Base-by-base conservation (phyloP, 2,888 invertebrate species). In the Drosophila nr. perissopoda region DNA sequence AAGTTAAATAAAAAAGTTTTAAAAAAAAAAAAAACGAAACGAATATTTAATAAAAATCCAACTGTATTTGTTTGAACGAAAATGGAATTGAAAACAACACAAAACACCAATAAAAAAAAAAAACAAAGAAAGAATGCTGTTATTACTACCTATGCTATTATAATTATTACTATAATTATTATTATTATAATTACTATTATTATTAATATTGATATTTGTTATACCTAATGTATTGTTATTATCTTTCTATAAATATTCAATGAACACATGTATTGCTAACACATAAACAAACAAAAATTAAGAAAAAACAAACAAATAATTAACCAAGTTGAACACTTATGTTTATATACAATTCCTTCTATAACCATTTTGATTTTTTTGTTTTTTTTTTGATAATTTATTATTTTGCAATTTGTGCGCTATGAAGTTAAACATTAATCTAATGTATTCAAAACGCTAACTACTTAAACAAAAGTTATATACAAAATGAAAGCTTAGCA, bases 191-290 rank as follows among this genome's bases (percentile, higher is more conserved):
- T 72, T 83, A 76, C 58, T 70, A 89, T 78, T 81, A 79, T 69
- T 76, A 88, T 89, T 78, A 63, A 75, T 83, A 85, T 82, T 87
- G 80, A 86, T 89, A 88, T 89, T 85, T 85, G 85, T 85, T 85
- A 85, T 88, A 69, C 89, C 83, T 88, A 83, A 83, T 88, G 89
- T 87, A 85, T 84, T 87, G 88, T 84, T 87, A 84, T 89, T 87
- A 84, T 80, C 69, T 69, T 79, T 79, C 67, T 79, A 67, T 56
- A 73, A 65, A 53, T 72, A 67, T 72, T 80, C 69, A 73, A 80
- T 78, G 64, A 67, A 58, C 59, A 57, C 36, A 82, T 74, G 52
- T 78, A 84, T 78, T 81, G 69, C 74, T 56, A 69, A 18, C 53
- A 71, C 13, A 59, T 60, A 56, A 11, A 45, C 18, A 38, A 38